phyloP scores from a whole-genome alignment of 2,797 vertebrate species.

The Echiichthys vipera region DNA sequence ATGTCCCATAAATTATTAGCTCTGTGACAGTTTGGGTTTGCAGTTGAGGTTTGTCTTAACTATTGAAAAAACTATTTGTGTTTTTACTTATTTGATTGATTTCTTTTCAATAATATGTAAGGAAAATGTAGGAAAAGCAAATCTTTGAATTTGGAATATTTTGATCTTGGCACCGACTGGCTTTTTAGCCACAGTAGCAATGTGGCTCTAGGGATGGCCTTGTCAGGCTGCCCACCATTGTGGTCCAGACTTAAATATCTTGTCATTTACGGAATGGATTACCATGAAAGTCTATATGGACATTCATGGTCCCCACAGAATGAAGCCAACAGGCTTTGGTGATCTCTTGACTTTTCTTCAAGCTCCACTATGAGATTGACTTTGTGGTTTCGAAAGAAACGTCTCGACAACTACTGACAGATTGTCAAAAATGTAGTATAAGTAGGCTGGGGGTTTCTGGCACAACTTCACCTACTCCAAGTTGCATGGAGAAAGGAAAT shows the following conservation, averaged over 20 bases:
- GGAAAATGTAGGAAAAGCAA: constrained; percentile 23
- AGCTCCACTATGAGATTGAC: neutral
- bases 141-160: constrained; percentile 18
- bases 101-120: constrained; percentile 20
- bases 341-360: neutral
- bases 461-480: no score
- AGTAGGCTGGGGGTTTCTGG: no score
- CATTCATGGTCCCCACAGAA: neutral
- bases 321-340: neutral
- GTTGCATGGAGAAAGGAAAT: no score
- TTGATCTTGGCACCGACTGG: neutral
- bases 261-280: neutral
- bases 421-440: neutral
- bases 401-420: neutral
- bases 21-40: constrained; percentile 37
- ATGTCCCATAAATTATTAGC: constrained; percentile 43
- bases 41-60: constrained; percentile 40
- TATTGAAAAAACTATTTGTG: constrained; percentile 35
- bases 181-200: neutral
- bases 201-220: neutral
- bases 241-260: constrained; percentile 10
- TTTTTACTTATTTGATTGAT: constrained; percentile 45
- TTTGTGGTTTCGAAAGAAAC: neutral
- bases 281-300: neutral
- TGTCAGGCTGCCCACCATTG: neutral